Conservation (phyloP, 2,888 invertebrate genomes). For the Heliconius hortense region DNA sequence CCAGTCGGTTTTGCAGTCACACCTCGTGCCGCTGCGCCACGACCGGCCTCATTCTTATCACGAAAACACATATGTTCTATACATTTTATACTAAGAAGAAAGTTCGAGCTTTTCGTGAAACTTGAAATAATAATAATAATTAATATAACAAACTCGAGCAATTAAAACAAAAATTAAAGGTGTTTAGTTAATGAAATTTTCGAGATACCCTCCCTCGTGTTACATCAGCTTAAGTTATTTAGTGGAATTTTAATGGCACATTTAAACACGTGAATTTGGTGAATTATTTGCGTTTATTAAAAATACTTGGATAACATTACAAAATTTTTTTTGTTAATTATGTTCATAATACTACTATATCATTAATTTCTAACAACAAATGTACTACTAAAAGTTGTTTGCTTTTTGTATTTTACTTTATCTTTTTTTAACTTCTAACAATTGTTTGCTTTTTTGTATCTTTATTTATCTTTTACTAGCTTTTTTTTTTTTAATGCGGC, state of each 20-base stretch:
- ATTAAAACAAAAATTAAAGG: conserved; percentile 37
- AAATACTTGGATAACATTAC: conserved; percentile 14
- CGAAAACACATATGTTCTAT: not conserved
- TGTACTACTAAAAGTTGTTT: not conserved
- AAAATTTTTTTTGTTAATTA: not conserved
- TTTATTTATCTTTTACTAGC: too few species aligned
- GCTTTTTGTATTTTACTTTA: too few species aligned
- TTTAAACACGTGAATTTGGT: conserved; percentile 39
- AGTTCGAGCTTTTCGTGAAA: not conserved
- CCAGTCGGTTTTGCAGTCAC: too few species aligned
- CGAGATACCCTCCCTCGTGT: conserved; percentile 37
- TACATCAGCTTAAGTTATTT: conserved; percentile 38
- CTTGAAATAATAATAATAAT: conserved; percentile 6
- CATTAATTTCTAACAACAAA: not conserved
- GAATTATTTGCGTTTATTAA: conserved; percentile 21
- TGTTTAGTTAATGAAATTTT: conserved; percentile 41
- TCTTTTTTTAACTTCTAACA: too few species aligned
- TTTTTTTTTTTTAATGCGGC: too few species aligned
- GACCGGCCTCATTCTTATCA: not conserved
- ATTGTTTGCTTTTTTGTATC: too few species aligned
- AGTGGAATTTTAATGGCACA: conserved; percentile 44
- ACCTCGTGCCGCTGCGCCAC: too few species aligned
- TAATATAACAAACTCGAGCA: conserved; percentile 2
- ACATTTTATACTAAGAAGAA: not conserved
- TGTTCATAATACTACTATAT: not conserved